phyloP scores from a whole-genome alignment of 1,140 invertebrate genomes.

The Monochamus saltuarius region DNA sequence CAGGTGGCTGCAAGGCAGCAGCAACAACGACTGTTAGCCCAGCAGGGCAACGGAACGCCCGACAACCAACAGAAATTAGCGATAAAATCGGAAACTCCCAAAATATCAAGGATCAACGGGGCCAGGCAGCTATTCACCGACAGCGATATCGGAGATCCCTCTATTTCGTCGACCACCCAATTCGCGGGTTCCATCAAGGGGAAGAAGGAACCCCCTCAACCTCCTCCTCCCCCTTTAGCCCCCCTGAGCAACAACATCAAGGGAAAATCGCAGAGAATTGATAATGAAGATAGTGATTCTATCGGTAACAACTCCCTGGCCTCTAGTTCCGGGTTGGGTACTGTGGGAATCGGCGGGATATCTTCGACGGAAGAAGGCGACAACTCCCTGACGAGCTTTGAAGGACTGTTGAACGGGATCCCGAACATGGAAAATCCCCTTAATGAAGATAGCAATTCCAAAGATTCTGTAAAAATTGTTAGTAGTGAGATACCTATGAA shows the following conservation, averaged over 20 bases:
- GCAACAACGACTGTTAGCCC: constrained; percentile 61
- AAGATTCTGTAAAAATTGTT: constrained; percentile 55
- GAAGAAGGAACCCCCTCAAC: constrained; percentile 55
- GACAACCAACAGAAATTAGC: constrained; percentile 42
- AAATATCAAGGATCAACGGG: constrained; percentile 51
- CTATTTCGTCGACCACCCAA: constrained; percentile 46
- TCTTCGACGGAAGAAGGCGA: constrained; percentile 59
- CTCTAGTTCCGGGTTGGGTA: constrained; percentile 58
- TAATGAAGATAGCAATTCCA: constrained; percentile 56
- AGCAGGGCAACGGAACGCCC: constrained; percentile 46
- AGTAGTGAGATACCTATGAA: constrained; percentile 45
- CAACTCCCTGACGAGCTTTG: constrained; percentile 63
- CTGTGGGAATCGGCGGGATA: constrained; percentile 51
- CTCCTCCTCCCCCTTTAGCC: constrained; percentile 55
- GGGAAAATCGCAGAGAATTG: constrained; percentile 33
- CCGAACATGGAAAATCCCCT: constrained; percentile 59
- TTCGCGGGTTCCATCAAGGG: constrained; percentile 43
- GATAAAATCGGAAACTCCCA: constrained; percentile 45
- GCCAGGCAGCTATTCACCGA: constrained; percentile 47
- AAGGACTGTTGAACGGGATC: constrained; percentile 62
- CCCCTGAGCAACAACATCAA: constrained; percentile 50
- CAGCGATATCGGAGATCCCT: constrained; percentile 43
- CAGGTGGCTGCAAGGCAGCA: constrained; percentile 60
- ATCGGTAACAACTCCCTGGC: constrained; percentile 59
- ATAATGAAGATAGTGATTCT: constrained; percentile 60